Conservation (phyloP, 2,113 vertebrate genomes). For the Ellobius talpinus region DNA sequence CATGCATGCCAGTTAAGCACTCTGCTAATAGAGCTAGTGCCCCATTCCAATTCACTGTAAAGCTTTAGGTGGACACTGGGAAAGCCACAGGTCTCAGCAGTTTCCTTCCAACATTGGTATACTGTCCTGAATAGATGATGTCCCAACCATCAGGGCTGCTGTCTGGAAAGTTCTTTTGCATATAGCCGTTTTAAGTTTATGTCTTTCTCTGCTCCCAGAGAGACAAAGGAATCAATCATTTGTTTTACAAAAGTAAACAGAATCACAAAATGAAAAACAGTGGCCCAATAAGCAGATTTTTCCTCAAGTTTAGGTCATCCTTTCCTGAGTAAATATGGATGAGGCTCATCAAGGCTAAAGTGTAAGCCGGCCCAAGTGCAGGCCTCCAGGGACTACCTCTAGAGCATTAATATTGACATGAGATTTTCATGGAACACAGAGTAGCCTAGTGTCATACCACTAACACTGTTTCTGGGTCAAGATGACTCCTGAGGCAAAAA, state of each 20-base stretch:
- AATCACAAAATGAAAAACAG: slow-evolving; percentile 58
- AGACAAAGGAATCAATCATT: too few species aligned
- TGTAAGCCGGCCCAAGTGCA: slow-evolving; percentile 22
- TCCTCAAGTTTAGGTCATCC: not conserved
- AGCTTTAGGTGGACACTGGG: not conserved
- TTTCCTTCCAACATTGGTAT: not conserved
- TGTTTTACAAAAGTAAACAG: not conserved
- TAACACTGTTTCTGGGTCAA: slow-evolving; percentile 77
- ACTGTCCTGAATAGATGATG: not conserved
- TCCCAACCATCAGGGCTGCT: slow-evolving; percentile 18
- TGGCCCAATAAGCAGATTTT: not conserved
- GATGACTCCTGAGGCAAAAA: slow-evolving; percentile 72
- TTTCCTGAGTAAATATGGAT: slow-evolving; percentile 44
- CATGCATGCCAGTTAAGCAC: not conserved
- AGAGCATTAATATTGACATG: slow-evolving; percentile 54
- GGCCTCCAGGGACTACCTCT: not conserved
- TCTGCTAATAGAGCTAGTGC: not conserved
- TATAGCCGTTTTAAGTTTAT: slow-evolving; percentile 58
- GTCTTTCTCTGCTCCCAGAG: not conserved
- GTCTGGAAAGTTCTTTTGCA: slow-evolving; percentile 41
- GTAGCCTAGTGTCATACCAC: slow-evolving; percentile 43
- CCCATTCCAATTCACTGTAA: not conserved
- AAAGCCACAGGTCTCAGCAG: not conserved
- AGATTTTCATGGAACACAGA: slow-evolving; percentile 65
- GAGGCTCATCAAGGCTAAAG: not conserved